A percentile compares a stretch with the other conserved stretches of the same genome.
These are phyloP conservation scores for Calonectris borealis DNA, from an alignment of 2,113 vertebrate species.

Conservation along the genomic window DNA sequence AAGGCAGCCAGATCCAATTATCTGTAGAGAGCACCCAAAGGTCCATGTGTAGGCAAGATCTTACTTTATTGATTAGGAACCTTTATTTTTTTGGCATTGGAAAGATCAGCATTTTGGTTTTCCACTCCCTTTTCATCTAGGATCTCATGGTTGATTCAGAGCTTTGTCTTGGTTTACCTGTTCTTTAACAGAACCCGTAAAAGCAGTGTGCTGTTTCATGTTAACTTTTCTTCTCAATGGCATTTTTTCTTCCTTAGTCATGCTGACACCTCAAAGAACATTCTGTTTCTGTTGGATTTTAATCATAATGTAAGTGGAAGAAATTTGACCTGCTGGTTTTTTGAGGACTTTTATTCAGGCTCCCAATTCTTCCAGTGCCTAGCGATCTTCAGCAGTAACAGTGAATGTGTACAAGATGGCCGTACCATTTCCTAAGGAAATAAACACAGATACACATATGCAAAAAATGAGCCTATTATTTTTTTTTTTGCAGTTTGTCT, in stretches of 20 bases:
- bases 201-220: not conserved
- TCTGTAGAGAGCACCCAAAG: not conserved
- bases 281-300: not conserved
- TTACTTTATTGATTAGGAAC: not conserved
- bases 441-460: not conserved
- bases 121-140: not conserved
- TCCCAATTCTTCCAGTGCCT: not conserved
- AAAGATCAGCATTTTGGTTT: not conserved
- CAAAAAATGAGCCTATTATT: not conserved
- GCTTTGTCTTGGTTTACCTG: not conserved
- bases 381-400: not conserved
- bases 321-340: not conserved
- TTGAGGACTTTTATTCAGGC: not conserved
- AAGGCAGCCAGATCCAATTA: not conserved
- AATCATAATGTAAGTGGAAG: not conserved
- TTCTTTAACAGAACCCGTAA: not conserved
- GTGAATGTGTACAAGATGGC: not conserved
- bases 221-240: not conserved
- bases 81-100: not conserved
- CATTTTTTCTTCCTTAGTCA: not conserved
- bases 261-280: not conserved
- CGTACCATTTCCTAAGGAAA: not conserved
- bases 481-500: not conserved
- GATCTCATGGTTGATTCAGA: not conserved
- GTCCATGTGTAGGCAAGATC: not conserved